Conservation (phyloP, 2,888 invertebrate genomes). For the Kuschelorhynchus macadamiae region DNA sequence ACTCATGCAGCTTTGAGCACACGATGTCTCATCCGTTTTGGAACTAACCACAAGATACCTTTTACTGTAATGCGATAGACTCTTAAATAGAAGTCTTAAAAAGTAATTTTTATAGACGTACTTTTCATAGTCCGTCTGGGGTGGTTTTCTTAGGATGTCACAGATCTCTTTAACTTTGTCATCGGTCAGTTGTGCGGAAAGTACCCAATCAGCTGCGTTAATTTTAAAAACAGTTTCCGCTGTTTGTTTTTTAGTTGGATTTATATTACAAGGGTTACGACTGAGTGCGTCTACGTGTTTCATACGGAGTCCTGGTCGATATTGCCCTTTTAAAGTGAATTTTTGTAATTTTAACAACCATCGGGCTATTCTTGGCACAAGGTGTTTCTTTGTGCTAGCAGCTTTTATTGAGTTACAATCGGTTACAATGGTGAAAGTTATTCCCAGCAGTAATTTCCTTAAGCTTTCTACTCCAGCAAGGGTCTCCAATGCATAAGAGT, state of each 20-base stretch:
- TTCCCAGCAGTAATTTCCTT: conserved; percentile 56
- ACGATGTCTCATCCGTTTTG: too few relatives aligned
- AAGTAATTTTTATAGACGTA: conserved; percentile 43
- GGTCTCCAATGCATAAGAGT: conserved; percentile 62
- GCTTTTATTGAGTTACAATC: conserved; percentile 52
- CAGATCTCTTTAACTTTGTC: conserved; percentile 46
- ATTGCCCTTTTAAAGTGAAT: conserved; percentile 51
- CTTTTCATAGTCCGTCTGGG: conserved; percentile 41
- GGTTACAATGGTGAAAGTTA: conserved; percentile 55
- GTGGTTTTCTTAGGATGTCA: conserved; percentile 36
- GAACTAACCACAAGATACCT: too few relatives aligned
- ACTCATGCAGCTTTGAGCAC: too few relatives aligned
- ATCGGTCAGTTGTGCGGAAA: conserved; percentile 53
- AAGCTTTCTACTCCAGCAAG: conserved; percentile 61
- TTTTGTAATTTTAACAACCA: conserved; percentile 52
- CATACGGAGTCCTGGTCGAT: conserved; percentile 44
- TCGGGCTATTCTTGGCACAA: conserved; percentile 55
- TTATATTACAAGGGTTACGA: too few relatives aligned
- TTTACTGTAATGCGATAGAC: conserved; percentile 41
- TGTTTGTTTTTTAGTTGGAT: too few relatives aligned
- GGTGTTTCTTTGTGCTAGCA: conserved; percentile 56
- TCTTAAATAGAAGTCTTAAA: conserved; percentile 37
- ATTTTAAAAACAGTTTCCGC: conserved; percentile 46
- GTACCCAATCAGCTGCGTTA: conserved; percentile 52
- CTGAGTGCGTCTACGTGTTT: too few relatives aligned